A percentile compares a stretch with the other conserved stretches of the same genome.
These are phyloP conservation scores for Neostethus bicornis DNA, from an alignment of 2,797 vertebrate species.

Conservation along the genomic window DNA sequence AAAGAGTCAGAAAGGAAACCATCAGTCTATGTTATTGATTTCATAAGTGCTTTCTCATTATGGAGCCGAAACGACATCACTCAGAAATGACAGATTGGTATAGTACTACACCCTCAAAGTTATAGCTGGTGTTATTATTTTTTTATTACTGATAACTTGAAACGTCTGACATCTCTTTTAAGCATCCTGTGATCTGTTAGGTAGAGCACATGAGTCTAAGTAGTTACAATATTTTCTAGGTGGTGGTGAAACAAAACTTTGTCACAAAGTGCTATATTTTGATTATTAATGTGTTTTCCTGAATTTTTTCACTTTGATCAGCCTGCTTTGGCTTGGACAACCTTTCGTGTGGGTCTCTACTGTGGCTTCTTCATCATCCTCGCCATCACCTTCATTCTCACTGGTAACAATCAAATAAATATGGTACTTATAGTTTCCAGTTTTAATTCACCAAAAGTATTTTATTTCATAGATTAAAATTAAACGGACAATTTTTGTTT, in stretches of 20 bases:
- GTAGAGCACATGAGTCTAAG: slow-evolving; percentile 6
- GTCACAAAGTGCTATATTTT: neutral
- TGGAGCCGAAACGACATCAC: slow-evolving; percentile 54
- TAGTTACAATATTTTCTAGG: neutral
- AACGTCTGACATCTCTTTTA: slow-evolving; percentile 25
- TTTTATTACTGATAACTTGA: slow-evolving; percentile 57
- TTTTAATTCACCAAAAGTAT: no score
- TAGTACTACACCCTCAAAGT: slow-evolving; percentile 33
- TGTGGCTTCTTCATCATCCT: slow-evolving; percentile 95
- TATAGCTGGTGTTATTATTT: slow-evolving; percentile 43
- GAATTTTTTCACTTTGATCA: slow-evolving; percentile 52
- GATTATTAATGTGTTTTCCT: slow-evolving; percentile 6
- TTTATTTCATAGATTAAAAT: no score
- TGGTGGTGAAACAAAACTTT: neutral
- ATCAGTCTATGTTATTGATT: slow-evolving; percentile 60
- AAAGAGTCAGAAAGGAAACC: slow-evolving; percentile 31
- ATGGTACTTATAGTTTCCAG: neutral
- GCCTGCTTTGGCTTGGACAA: slow-evolving; percentile 98
- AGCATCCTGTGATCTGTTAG: slow-evolving; percentile 9
- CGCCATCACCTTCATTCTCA: slow-evolving; percentile 87
- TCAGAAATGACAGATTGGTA: slow-evolving; percentile 36
- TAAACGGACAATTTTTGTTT: neutral
- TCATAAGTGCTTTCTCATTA: slow-evolving; percentile 61
- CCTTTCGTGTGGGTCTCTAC: slow-evolving; percentile 94
- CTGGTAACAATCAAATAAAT: slow-evolving; percentile 73